Base-by-base conservation (phyloP, 1,140 invertebrate species). In the Dufourea novaeangliae region DNA sequence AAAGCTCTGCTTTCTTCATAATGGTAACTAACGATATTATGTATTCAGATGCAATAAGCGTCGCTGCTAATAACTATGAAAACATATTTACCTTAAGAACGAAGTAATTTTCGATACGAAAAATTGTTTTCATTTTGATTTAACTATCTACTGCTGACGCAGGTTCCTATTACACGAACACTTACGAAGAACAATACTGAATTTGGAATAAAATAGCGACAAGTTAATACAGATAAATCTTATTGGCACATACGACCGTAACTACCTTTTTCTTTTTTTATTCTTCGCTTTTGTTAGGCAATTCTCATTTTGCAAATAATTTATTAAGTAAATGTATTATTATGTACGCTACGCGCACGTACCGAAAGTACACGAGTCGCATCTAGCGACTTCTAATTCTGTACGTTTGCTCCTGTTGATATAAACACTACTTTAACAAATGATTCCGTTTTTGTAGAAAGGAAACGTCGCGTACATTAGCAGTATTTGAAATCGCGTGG, bases 131-230 rank as follows among this genome's bases (percentile, higher is more conserved):
- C 44, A 69, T 76, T 76, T 57, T 44, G 17, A 57, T 34, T 34
- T 17, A 41, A 57, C 11, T 59, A 46, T 56, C 46, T 67, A 67
- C 32, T 8, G 63, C 62, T 37, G 50, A 50, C 37, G 20, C 4
- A n/a, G 27, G 14, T 32, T 57, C 32, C 7, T 34, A 56, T 27
- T 41, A 66, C 3, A 14, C 7, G 22, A 61, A 41, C 50, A 41
- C 20, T 68, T 77, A 71, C 22, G 25, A 39, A 22, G 50, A 27
- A 57, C 11, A 78, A 73, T 61, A 59, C 59, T 78, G 56, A 74
- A 29, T 64, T 83, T 34, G n/a, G 52, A 82, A 66, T 83, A 80
- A 52, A 80, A 84, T 70, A 54, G 56, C 71, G 52, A 83, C 37
- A 61, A 56, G 29, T 64, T 71, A n/a, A n/a, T n/a, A 52, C 37